These are phyloP conservation scores for Cuculus canorus DNA, from an alignment of 2,797 vertebrate genomes.

Conservation along the genomic window DNA sequence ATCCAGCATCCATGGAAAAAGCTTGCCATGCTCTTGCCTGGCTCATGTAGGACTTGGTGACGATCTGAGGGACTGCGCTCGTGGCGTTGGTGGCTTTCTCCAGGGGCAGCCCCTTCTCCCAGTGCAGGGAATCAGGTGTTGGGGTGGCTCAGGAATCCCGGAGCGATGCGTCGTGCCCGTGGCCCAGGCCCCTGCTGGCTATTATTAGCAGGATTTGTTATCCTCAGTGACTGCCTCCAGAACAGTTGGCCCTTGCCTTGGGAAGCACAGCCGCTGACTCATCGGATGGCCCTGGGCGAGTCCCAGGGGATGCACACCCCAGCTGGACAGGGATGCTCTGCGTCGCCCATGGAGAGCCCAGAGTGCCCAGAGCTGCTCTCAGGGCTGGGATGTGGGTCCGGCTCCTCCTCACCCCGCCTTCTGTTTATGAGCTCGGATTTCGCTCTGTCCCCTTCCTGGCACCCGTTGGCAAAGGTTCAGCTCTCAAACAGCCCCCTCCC, in stretches of 20 bases:
- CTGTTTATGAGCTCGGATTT: fast-evolving
- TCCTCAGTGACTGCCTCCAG: not conserved
- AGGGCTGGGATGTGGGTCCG: not conserved
- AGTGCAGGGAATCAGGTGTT: fast-evolving
- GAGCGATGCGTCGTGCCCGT: not conserved
- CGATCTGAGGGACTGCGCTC: not conserved
- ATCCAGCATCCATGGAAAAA: not conserved
- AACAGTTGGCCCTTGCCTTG: not conserved
- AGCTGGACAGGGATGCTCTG: not conserved
- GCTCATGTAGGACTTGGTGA: fast-evolving
- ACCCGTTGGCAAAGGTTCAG: fast-evolving
- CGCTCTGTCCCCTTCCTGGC: not conserved
- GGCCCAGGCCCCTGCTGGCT: constrained; percentile 3
- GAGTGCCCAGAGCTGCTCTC: too few species aligned
- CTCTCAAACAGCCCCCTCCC: fast-evolving
- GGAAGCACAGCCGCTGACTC: not conserved
- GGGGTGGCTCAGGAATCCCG: not conserved
- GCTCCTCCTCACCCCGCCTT: not conserved
- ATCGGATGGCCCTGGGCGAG: not conserved
- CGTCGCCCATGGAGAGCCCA: too few species aligned
- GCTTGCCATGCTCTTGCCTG: not conserved
- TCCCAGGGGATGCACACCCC: not conserved
- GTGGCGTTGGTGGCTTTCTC: not conserved
- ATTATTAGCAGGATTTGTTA: constrained; percentile 47
- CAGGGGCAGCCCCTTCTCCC: not conserved